Evolutionary conservation across 2,888 invertebrate species (phyloP).

Genomic region (Eupelmus urozonus): DNA sequence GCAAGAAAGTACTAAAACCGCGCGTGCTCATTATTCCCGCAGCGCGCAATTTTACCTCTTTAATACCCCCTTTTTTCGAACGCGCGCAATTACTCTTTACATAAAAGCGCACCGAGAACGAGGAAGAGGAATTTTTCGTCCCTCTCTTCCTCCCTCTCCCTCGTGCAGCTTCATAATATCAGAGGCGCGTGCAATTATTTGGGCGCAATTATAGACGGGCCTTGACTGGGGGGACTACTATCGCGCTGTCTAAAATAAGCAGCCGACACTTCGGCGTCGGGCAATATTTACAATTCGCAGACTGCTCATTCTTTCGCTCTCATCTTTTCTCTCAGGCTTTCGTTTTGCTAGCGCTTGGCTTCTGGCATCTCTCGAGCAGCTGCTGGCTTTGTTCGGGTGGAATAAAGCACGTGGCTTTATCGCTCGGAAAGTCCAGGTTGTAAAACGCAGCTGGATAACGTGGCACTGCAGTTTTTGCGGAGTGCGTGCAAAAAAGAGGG

Average conservation of each 20-base stretch:
- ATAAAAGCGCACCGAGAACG: conserved; percentile 33
- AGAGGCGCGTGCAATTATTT: conserved; percentile 15
- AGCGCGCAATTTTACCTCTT: background rate
- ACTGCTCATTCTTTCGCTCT: background rate
- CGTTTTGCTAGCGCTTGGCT: background rate
- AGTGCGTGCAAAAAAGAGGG: too few species aligned
- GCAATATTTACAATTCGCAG: conserved; percentile 43
- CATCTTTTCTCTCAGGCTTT: background rate
- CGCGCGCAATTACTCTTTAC: background rate
- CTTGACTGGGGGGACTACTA: conserved; percentile 3
- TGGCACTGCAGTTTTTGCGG: too few species aligned
- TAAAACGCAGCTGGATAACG: too few species aligned
- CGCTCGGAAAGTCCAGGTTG: too few species aligned
- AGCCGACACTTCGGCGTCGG: background rate
- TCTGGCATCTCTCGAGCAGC: too few species aligned
- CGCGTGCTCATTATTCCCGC: too few species aligned
- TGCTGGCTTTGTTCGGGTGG: too few species aligned
- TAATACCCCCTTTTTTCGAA: background rate
- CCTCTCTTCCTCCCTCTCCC: background rate
- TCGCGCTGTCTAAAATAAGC: conserved; percentile 32
- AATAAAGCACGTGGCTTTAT: too few species aligned
- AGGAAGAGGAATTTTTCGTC: conserved; percentile 39
- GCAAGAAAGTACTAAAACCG: background rate
- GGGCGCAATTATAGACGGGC: conserved; percentile 32
- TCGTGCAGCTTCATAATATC: background rate